Base-by-base conservation (phyloP, 2,113 vertebrate genomes). In the Paradisaea rubra region DNA sequence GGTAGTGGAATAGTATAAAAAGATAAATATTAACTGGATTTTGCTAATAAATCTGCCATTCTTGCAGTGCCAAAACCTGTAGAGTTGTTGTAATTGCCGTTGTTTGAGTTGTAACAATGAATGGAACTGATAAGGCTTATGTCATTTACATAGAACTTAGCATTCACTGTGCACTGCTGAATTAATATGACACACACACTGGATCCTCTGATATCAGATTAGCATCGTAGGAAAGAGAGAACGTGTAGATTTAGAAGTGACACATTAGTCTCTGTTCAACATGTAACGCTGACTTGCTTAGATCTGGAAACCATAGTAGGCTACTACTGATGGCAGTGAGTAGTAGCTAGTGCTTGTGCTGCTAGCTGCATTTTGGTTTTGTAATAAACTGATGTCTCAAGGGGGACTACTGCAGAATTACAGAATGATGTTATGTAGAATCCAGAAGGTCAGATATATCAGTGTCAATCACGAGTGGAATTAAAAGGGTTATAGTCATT, bases 81-180 rank as follows among this genome's bases (percentile, higher is more conserved):
- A 64, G 81, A 96, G 81, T 86, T 91, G 88, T 93, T 97, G 86
- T 97, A 97, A 97, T 98, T 97, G 96, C 81, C 14, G 30, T 97
- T 97, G 96, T 98, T 97, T 97, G 96, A 96, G 84, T 95, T 97
- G 96, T 96, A 96, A 96, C 74, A 94, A 97, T 97, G 97, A 97
- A 96, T 90, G 93, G 89, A 96, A 96, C 92, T 94, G 97, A 97
- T 97, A 97, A 95, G 93, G 91, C 90, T 97, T 96, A 95, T 93
- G 86, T 93, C 84, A 81, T 97, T 97, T 97, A 96, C 96, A 96
- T 91, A 89, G 83, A 91, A 86, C 92, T 83, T 91, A 91, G 85
- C 72, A 96, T 94, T 94, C 94, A 88, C 49, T 57, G 78, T 4
- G 44, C 68, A 81, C 71, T 78, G 77, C 86, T 97, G 96, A 97